Evolutionary conservation across 2,797 vertebrate genomes (phyloP), one percentile per base, ranked within the genome.

Genomic region (Nannoperca obscura): DNA sequence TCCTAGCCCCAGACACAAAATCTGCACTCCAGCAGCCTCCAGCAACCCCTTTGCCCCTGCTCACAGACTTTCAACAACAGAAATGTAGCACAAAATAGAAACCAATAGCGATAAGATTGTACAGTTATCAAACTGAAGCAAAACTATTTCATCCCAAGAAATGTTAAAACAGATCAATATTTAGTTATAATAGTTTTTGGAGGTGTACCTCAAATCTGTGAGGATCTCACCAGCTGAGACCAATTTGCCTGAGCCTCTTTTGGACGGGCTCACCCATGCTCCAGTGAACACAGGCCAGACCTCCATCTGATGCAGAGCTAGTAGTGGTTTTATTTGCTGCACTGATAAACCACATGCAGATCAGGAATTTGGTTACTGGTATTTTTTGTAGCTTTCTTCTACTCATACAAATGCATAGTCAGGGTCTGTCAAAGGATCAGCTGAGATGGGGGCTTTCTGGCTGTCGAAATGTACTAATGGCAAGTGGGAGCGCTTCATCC

Each of bases 161-260:
- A 75, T 0, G 46, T 46, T 62, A 2, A 55, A 66, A 52, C 40
- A 46, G 46, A 73, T 60, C n/a, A 6, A 86, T 73, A 53, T 68
- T n/a, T n/a, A n/a, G n/a, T n/a, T n/a, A n/a, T n/a, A n/a, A n/a
- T 19, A 63, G 49, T 67, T 82, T 61, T 74, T 49, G 32, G 80
- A 87, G 87, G 80, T 88, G 82, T 74, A 84, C 66, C 82, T 88
- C 52, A 75, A 82, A 81, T 80, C 55, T 76, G 76, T 50, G 46
- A 79, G 73, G 60, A 91, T 88, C 84, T 80, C 68, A 86, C 85
- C 93, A 94, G 92, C 92, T 93, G 93, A 91, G 84, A 86, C 68
- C 87, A 92, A 93, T 94, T 94, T 91, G 80, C 81, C 76, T 54
- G 72, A 89, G 83, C 72, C 62, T 73, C 79, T 85, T 80, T 83